Base-by-base conservation (phyloP, 2,113 vertebrate species). In the Platichthys stellatus region DNA sequence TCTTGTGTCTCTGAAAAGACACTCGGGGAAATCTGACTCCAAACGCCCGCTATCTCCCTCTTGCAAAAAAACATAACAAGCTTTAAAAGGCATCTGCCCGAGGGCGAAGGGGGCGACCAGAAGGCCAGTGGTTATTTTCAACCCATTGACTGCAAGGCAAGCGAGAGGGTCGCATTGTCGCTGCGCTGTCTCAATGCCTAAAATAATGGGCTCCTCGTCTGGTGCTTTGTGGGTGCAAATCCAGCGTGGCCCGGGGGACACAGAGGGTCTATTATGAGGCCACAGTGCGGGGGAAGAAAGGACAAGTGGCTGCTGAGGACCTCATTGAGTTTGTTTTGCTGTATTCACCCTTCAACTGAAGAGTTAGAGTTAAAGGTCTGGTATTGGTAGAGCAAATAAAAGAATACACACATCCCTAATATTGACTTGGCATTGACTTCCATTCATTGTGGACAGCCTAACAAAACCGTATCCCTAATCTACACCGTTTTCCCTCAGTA, bases 71-170 rank as follows among this genome's bases (percentile, higher is more conserved):
- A 69, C 53, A 81, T 3, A 21, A 77, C 57, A 78, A 58, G 61
- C 77, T 74, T 17, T 43, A 28, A 74, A 28, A 70, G 71, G 63
- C 65, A 71, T 78, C 45, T 66, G 59, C 51, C 67, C 54, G 58
- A 61, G 43, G 56, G 60, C 2, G 13, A 6, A 15, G n/a, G 54
- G 20, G 14, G 38, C n/a, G 35, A 80, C 47, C 78, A 86, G 21
- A 81, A 57, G 72, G 65, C 66, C 59, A 51, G 21, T 13, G 43
- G 72, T 87, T 82, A 86, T 85, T 88, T 78, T 89, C 83, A 85
- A 85, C 63, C 81, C 85, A 90, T 82, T 90, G 81, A 82, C 67
- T 70, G 72, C 81, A 68, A 76, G 83, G 82, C 83, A 83, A 78
- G 73, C 69, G 1, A 82, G 86, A 62, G 78, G 72, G 63, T 49